A percentile compares a stretch with the other conserved stretches of the same genome.
phyloP scores from a whole-genome alignment of 2,797 vertebrate genomes.

The Trematomus bernacchii region DNA sequence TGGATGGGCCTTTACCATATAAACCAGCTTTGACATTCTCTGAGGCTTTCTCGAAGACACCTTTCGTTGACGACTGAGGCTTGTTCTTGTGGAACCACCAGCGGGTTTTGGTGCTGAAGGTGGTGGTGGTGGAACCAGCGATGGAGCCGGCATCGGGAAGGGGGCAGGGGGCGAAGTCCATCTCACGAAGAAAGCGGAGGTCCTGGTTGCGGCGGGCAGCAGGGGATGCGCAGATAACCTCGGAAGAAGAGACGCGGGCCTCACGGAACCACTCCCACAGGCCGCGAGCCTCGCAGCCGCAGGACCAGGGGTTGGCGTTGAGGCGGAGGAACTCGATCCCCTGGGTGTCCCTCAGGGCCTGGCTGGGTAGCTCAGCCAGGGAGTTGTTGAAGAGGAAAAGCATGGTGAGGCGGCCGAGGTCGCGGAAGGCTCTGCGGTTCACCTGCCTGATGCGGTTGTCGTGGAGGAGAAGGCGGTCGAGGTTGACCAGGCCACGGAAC shows the following conservation, averaged over 20 bases:
- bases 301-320: slow-evolving; percentile 97
- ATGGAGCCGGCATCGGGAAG: slow-evolving; percentile 87
- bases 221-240: slow-evolving; percentile 92
- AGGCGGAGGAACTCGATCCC: slow-evolving; percentile 96
- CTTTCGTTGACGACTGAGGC: slow-evolving; percentile 86
- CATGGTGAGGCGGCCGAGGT: slow-evolving; percentile 94
- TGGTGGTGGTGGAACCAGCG: slow-evolving; percentile 87
- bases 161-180: slow-evolving; percentile 92
- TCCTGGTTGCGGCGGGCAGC: slow-evolving; percentile 89
- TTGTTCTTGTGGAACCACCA: slow-evolving; percentile 90
- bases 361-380: slow-evolving; percentile 91
- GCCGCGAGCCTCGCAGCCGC: slow-evolving; percentile 92
- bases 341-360: slow-evolving; percentile 91
- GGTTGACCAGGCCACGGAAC: slow-evolving; percentile 92
- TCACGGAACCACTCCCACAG: slow-evolving; percentile 97
- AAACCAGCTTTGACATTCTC: slow-evolving; percentile 85
- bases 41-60: slow-evolving; percentile 84
- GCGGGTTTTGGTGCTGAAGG: slow-evolving; percentile 85
- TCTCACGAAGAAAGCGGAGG: slow-evolving; percentile 92
- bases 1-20: slow-evolving; percentile 83
- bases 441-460: slow-evolving; percentile 93
- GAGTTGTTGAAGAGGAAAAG: slow-evolving; percentile 99
- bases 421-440: slow-evolving; percentile 91
- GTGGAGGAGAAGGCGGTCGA: slow-evolving; percentile 95
- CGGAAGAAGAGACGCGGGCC: slow-evolving; percentile 92